Base-by-base conservation (phyloP, 2,797 vertebrate genomes). In the Anguilla pacifica region DNA sequence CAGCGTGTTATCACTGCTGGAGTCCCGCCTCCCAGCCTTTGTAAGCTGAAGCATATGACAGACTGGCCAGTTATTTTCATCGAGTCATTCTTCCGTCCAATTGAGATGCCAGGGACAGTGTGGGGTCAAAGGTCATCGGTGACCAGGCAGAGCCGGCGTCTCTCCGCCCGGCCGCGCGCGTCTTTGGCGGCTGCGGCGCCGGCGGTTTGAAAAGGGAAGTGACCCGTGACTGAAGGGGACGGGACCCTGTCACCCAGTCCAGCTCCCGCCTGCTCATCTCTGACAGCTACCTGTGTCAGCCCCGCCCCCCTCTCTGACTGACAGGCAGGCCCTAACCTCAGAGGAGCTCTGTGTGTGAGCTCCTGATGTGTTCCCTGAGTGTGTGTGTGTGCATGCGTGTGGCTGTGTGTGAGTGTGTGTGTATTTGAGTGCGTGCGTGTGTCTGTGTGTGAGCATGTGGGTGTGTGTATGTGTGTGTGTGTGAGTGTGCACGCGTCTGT, bases 191-290 rank as follows among this genome's bases (percentile, higher is more conserved):
- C 89, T 39, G 89, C 86, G 77, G 83, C n/a, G 85, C 82, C 81
- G 86, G 85, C 91, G 88, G 91, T 92, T 93, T 91, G 91, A 87
- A 11, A 91, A 88, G 91, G 88, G 92, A 95, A 93, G 94, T 96
- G 94, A 96, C 94, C 96, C 94, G 79, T 93, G 89, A 94, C 94
- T 94, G 95, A 95, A 94, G 91, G 92, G 95, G 91, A 9, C 22
- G 11, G 55, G 91, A 91, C 90, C 86, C 93, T 94, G 91, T 94
- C 86, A 88, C 91, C 94, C 94, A 93, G 94, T 96, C 94, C 94
- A 90, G 91, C 28, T 91, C 88, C 89, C 86, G 91, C 3, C 35
- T 17, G 17, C 90, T 94, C 92, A 90, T 92, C 93, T 91, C 93
- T 94, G 91, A 91, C 92, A 6, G 84, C 90, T 93, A 93, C 93